Percentiles rank a stretch among this genome's conserved stretches.
Evolutionary conservation across 1,140 invertebrate species (phyloP).

Genomic region (Listronotus oregonensis): DNA sequence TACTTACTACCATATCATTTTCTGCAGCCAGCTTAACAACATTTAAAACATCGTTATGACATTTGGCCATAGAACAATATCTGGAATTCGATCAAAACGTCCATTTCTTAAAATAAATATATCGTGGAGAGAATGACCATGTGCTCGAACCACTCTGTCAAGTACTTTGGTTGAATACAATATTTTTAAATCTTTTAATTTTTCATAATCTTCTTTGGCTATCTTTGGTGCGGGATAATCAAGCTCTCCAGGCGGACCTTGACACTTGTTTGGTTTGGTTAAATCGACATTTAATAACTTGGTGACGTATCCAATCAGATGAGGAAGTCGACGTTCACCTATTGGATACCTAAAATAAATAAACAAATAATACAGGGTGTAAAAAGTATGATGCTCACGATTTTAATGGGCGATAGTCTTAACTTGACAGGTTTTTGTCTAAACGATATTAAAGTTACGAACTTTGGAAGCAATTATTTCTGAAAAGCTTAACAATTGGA

Average conservation of each 20-base stretch:
- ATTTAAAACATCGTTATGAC: conserved; percentile 80
- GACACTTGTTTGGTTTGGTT: conserved; percentile 53
- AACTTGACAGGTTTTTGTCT: too few relatives aligned
- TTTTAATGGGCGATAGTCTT: too few relatives aligned
- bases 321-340: conserved; percentile 75
- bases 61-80: conserved; percentile 92
- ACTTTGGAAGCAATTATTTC: too few relatives aligned
- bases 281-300: conserved; percentile 72
- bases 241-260: conserved; percentile 59
- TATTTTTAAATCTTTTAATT: conserved; percentile 66
- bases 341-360: conserved; percentile 75
- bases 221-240: conserved; percentile 62
- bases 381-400: too few relatives aligned
- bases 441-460: too few relatives aligned
- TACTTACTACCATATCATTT: conserved; percentile 68
- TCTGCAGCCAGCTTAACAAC: conserved; percentile 79
- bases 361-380: too few relatives aligned
- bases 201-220: conserved; percentile 64
- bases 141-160: conserved; percentile 87
- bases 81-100: conserved; percentile 83
- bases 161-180: conserved; percentile 72
- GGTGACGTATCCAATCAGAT: conserved; percentile 81
- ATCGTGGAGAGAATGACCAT: conserved; percentile 94
- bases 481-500: too few relatives aligned
- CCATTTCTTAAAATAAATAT: conserved; percentile 75